Evolutionary conservation across 2,113 vertebrate species (phyloP), one percentile per base, ranked within the genome.

Genomic region (Antennarius striatus): DNA sequence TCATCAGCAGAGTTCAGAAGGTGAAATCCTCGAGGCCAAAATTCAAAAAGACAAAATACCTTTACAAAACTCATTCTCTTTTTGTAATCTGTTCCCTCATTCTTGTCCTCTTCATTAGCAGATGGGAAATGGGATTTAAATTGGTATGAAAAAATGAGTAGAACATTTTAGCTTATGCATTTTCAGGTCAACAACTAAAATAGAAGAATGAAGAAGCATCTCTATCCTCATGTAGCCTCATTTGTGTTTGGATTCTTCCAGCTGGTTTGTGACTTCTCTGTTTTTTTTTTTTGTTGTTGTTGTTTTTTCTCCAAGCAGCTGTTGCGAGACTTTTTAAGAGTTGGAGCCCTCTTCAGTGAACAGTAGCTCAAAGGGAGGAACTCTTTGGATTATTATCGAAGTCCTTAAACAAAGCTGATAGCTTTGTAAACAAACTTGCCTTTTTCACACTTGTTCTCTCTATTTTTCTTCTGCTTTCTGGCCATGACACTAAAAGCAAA

Each of bases 401-500:
- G 72, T 68, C 76, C 73, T 87, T 75, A 71, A 91, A 88, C 90
- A 86, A 86, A 87, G 85, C 87, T 77, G 68, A 84, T 82, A 75
- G 77, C 84, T 74, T 73, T 68, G 79, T 69, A 89, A 88, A 90
- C 79, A 92, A 91, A 82, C 78, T 43, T 55, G 54, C 73, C 66
- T 79, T 77, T 81, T 86, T 80, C 65, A 63, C 83, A 85, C 78
- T 91, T 86, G 73, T 73, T 85, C 77, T 13, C 46, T 82, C 50
- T 84, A 63, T 88, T 89, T 88, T 89, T 86, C 64, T 80, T 79
- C 51, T 70, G 74, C 78, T 79, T 86, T 87, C 77, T 91, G 83
- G 86, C 83, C 64, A 63, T 46, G 71, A 58, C 65, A 85, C 73
- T 78, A 54, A 86, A 91, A 92, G 92, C 81, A 92, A 91, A 92